Base-by-base conservation (phyloP, 2,113 vertebrate species). In the Ailuropoda melanoleuca region DNA sequence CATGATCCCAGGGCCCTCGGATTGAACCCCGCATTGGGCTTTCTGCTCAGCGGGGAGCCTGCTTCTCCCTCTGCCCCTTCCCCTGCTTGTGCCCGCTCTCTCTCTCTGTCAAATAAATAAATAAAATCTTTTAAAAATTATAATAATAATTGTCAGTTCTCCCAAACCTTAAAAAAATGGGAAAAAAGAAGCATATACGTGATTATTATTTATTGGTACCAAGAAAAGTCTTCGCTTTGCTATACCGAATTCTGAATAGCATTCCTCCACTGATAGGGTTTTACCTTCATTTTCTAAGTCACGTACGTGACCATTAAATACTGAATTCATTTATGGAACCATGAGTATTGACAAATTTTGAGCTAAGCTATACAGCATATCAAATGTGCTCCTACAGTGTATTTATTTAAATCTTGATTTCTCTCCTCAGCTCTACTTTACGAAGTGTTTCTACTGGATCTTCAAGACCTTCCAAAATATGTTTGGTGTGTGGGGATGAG, bases 401-500 rank as follows among this genome's bases (percentile, higher is more conserved):
- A 78, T 55, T 97, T 85, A 98, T n/a, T 62, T 60, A 78, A 89
- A 95, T 95, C n/a, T 97, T 46, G 4, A 90, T 86, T 97, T 99
- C 93, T 98, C 97, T 14, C 98, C 98, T 77, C 98, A 99, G 99
- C 99, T 99, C 99, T 70, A 99, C 99, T 60, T 97, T 99, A 97
- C 99, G 99, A 99, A 99, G 99, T 97, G 99, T 99, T 55, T 99
- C 99, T 95, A 98, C 99, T 96, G 99, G 99, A 98, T 99, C 99
- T 92, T 99, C 99, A 13, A 99, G 99, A 98, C 99, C 99, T 96
- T 99, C 99, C 98, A 99, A 99, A 99, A 99, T 99, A 95, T 99
- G 99, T 97, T 98, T 99, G 99, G 99, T 99, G 94, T 99, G 99
- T 53, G 99, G 99, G 50, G 99, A 99, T 96, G 99, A 99, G 97